These are phyloP conservation scores for Scolopax bukidnonensis DNA, from an alignment of 2,797 vertebrate species.

Conservation along the genomic window DNA sequence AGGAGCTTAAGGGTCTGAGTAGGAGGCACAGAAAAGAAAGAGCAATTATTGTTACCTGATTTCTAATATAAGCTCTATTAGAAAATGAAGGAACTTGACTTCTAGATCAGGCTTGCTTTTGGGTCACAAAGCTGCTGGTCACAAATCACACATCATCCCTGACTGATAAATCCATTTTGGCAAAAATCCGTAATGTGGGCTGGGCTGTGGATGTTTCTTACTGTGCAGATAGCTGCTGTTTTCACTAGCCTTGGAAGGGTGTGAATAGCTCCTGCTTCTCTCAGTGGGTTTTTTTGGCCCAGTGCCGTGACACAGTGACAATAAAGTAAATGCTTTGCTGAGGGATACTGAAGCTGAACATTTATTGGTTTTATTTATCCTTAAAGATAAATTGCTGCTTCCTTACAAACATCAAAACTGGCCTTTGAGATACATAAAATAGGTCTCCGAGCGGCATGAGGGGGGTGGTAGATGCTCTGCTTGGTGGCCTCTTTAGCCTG, in stretches of 20 bases:
- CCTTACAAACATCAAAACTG: background rate
- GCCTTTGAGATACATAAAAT: background rate
- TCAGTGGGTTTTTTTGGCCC: background rate
- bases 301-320: background rate
- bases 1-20: background rate
- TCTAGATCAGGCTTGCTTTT: background rate
- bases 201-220: background rate
- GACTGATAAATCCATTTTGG: background rate
- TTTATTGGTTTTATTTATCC: background rate
- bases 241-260: background rate
- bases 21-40: background rate
- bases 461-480: background rate
- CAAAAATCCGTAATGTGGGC: background rate
- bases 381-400: background rate
- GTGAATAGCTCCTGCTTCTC: background rate
- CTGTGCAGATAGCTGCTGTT: constrained; percentile 11
- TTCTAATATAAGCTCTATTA: background rate
- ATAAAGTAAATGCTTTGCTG: background rate
- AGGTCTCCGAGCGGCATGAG: background rate
- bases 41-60: background rate
- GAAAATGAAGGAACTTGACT: background rate
- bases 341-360: background rate
- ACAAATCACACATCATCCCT: background rate
- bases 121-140: background rate
- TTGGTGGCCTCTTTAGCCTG: background rate